These are phyloP conservation scores for Plectrocnemia conspersa DNA, from an alignment of 1,140 invertebrate species.

Conservation along the genomic window DNA sequence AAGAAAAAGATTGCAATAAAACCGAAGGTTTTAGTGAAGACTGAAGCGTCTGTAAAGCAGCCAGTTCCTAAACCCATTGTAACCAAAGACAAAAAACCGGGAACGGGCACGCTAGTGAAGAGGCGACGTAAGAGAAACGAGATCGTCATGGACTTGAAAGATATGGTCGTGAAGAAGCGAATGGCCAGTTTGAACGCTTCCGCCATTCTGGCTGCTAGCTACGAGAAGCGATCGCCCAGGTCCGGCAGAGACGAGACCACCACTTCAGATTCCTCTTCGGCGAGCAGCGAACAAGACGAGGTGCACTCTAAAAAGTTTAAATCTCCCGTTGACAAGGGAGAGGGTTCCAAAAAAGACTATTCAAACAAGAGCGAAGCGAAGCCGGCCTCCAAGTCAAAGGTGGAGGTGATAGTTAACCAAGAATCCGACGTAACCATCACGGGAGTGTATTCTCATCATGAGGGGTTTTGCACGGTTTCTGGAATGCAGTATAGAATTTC, in stretches of 20 bases:
- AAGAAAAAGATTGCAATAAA: slow-evolving; percentile 45
- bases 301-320: slow-evolving; percentile 36
- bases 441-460: slow-evolving; percentile 69
- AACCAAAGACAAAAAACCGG: slow-evolving; percentile 33
- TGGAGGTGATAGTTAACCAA: slow-evolving; percentile 69
- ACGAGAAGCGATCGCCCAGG: slow-evolving; percentile 67
- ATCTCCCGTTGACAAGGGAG: slow-evolving; percentile 23
- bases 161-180: slow-evolving; percentile 81
- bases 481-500: slow-evolving; percentile 78
- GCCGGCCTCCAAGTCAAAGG: slow-evolving; percentile 57
- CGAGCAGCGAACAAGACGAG: slow-evolving; percentile 52
- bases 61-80: slow-evolving; percentile 24
- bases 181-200: slow-evolving; percentile 92
- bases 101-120: slow-evolving; percentile 43
- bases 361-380: slow-evolving; percentile 52
- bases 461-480: slow-evolving; percentile 75
- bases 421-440: slow-evolving; percentile 83
- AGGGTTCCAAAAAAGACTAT: slow-evolving; percentile 40
- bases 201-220: slow-evolving; percentile 86
- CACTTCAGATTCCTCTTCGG: slow-evolving; percentile 48
- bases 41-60: slow-evolving; percentile 45
- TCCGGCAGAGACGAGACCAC: slow-evolving; percentile 54
- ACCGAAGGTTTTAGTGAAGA: slow-evolving; percentile 35
- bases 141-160: slow-evolving; percentile 77
- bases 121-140: slow-evolving; percentile 55